These are phyloP conservation scores for human DNA, from an alignment of 2,113 vertebrate species.

Conservation along the genomic window GRCh38 chr13:46816501-46817000, in stretches of 20 bases:
- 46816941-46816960: not conserved
- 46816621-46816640: not conserved
- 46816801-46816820: not conserved
- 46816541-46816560: not conserved
- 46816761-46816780: not conserved
- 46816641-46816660: not conserved
- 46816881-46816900: not conserved
- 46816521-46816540: not conserved
- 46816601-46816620: not conserved
- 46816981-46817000: not conserved
- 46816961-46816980: not conserved
- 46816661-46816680: not conserved
- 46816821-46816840: not conserved
- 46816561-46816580: not conserved
- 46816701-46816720: not conserved
- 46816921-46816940: not conserved
- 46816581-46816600: not conserved
- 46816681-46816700: not conserved
- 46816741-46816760: not conserved
- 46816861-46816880: not conserved
- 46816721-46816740: not conserved
- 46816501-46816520: not conserved
- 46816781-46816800: not conserved
- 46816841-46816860: not conserved
- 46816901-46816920: not conserved